Evolutionary conservation across 2,113 vertebrate species (phyloP), one percentile per base, ranked within the genome.

Genomic region (Piliocolobus tephrosceles): DNA sequence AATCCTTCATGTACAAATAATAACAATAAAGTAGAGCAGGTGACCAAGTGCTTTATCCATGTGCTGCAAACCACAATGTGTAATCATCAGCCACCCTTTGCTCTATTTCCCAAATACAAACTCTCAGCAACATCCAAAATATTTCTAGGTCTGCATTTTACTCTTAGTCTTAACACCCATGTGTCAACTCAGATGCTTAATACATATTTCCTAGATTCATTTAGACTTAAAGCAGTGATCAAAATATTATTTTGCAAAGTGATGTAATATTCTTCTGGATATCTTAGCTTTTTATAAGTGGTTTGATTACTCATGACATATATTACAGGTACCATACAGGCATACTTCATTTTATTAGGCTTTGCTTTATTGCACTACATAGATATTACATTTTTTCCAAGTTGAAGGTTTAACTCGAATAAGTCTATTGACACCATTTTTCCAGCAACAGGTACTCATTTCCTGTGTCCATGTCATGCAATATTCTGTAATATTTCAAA

Each of bases 231-330:
- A 32, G 79, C 50, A 82, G 47, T 66, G 40, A 43, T 86, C 73
- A 88, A 96, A 92, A 72, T 94, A 80, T 58, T 68, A 92, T 52
- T 93, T 96, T 93, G 79, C 45, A 66, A 95, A 91, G 40, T 23
- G 25, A 93, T 73, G 64, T 5, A 64, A 58, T 16, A 75, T 58
- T 82, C 40, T 76, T 94, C 81, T 91, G n/a, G 14, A 47, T 75
- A 58, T 40, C 93, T 35, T 30, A 72, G 79, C 61, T 91, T 78
- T 93, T 85, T 80, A 73, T 27, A 87, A 82, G 79, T 43, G 16
- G 30, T 20, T 45, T 96, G 50, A 27, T 79, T 40, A 58, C 55
- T 86, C 58, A 55, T 16, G 58, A 88, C 13, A 95, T 50, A 38
- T 47, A 84, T 47, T 55, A 1, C 4, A 45, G 47, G 47, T 81